Evolutionary conservation across 2,113 vertebrate species (phyloP), one percentile per base, ranked within the genome.

Genomic region (Thunnus thynnus): DNA sequence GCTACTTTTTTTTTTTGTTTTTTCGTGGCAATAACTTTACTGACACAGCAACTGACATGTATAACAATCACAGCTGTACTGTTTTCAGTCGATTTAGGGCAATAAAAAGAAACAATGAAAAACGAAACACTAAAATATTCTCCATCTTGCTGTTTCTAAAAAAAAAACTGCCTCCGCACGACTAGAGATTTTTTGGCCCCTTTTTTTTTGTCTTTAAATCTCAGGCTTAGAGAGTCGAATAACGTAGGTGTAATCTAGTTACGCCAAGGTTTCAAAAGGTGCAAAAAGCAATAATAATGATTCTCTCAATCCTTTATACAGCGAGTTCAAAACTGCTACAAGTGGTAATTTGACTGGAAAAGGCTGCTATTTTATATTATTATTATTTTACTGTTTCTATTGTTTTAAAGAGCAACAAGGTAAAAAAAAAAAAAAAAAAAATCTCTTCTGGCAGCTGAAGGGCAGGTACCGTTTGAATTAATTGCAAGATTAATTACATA

Each of bases 11-110:
- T 89, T 86, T 62, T 78, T 92, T 93, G 82, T 91, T 86, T 58
- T 78, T 83, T 88, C 83, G 85, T 87, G 92, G 95, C 95, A 96
- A 96, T 95, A 96, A 95, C 88, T 83, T 91, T 78, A 83, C 90
- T 90, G 90, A 93, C 85, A 93, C 72, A 84, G 91, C 92, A 85
- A 93, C 65, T 92, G 90, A 94, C 94, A 93, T 94, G 91, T 93
- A 80, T 92, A 91, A 92, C 94, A 94, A 95, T 95, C 93, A 92
- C 87, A 90, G 90, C 91, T 93, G 92, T 94, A 92, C 90, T 94
- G 89, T 94, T 91, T 92, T 87, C 92, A 90, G 89, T 93, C 88
- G 22, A 92, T 88, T 72, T 92, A 93, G 92, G 93, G 94, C 92
- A 95, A 95, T 95, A 95, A 95, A 95, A 88, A 78, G 82, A 92